Percentiles rank a stretch among this genome's conserved stretches.
Conservation (phyloP, 1,140 invertebrate species). For the Helicorthomorpha holstii region DNA sequence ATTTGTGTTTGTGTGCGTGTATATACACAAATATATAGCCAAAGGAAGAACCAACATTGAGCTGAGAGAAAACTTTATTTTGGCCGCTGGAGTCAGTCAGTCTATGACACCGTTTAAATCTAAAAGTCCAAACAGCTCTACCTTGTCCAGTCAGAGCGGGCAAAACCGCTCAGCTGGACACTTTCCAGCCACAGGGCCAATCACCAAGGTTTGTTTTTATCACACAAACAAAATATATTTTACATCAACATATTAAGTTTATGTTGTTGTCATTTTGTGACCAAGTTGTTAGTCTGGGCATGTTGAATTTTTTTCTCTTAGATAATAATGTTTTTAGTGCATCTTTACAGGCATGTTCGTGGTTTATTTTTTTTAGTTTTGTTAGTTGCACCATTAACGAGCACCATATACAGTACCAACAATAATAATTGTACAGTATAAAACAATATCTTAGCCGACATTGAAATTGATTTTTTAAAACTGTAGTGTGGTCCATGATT, state of each 20-base stretch:
- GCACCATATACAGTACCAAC: too few relatives aligned
- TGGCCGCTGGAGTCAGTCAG: conserved; percentile 93
- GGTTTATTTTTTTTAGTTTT: background rate
- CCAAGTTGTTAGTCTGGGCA: background rate
- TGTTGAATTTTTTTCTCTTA: background rate
- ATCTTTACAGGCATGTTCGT: background rate
- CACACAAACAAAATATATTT: background rate
- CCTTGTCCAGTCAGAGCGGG: conserved; percentile 37
- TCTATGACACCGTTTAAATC: conserved; percentile 90
- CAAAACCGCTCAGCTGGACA: conserved; percentile 13
- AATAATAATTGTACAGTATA: too few relatives aligned
- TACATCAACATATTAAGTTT: background rate
- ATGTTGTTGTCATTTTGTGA: background rate
- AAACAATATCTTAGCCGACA: too few relatives aligned
- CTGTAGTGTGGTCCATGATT: too few relatives aligned
- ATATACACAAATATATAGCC: conserved; percentile 42
- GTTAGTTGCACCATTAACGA: too few relatives aligned
- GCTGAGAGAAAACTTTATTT: conserved; percentile 93
- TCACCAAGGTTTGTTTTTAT: conserved; percentile 67
- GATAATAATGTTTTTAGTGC: background rate
- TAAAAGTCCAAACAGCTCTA: conserved; percentile 35
- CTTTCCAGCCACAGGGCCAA: conserved; percentile 54
- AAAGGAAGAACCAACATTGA: conserved; percentile 99
- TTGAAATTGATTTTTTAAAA: too few relatives aligned
- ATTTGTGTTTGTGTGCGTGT: conserved; percentile 1